Base-by-base conservation (phyloP, 2,797 vertebrate genomes). In the Galagoides demidoff region DNA sequence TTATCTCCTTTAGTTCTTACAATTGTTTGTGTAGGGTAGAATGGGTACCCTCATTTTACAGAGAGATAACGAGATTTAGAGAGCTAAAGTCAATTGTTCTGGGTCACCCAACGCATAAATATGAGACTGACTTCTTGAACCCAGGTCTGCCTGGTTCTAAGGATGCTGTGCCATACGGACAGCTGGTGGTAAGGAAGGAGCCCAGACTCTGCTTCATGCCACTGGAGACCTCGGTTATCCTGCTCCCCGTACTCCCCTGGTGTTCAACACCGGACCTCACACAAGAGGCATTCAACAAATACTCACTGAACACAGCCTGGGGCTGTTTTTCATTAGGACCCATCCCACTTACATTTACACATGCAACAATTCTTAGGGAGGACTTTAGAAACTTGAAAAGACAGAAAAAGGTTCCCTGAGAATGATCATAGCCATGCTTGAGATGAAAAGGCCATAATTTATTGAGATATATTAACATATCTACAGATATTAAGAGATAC, bases 361-460 rank as follows among this genome's bases (percentile, higher is more conserved):
- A 86, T 59, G n/a, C 39, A 89, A 37, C 2, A 76, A 71, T 49
- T 34, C 70, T 78, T 77, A 83, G 25, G 61, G 17, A 45, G 13
- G 1, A 45, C 77, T 68, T 85, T 31, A 81, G 23, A 92, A 74
- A 81, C 1, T 34, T 79, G 11, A 37, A 85, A 70, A 90, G 17
- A 59, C 4, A 25, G 74, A 70, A 74, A 85, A 39, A 84, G 27
- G 52, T 43, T 76, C 9, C 61, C 29, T 57, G 14, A 66, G 49
- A 89, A 89, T 94, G 89, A 79, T 74, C 83, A 37, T 64, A 77
- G 17, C 6, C 27, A 29, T 57, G 13, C 13, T 73, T 45, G 37
- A 43, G 66, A 20, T 85, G 59, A 70, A 89, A 49, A 49, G 1
- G 49, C 43, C 31, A 3, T 70, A 29, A 76, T 63, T 31, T n/a